These are phyloP conservation scores for Phengaris alcon DNA, from an alignment of 2,888 invertebrate genomes.

Conservation along the genomic window DNA sequence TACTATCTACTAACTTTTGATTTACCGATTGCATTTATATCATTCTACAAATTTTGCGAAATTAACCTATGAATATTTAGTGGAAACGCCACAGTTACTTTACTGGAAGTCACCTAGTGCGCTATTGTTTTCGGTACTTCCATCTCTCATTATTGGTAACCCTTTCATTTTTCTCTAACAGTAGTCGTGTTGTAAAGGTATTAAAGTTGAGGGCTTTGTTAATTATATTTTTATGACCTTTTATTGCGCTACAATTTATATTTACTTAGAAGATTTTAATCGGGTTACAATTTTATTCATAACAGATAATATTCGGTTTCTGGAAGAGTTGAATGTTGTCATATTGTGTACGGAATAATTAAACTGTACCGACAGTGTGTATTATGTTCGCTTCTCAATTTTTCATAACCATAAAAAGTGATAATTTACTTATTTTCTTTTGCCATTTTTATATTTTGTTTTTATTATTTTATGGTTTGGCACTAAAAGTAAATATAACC, in stretches of 20 bases:
- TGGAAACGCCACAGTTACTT: neutral
- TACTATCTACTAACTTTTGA: too few species aligned
- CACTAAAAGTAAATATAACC: too few species aligned
- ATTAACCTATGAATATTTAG: neutral
- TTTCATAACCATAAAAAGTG: too few species aligned
- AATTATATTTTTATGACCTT: neutral
- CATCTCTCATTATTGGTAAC: neutral
- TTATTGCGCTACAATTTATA: conserved; percentile 14
- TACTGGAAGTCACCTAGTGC: conserved; percentile 10
- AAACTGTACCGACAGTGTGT: neutral
- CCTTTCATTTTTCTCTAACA: conserved; percentile 20
- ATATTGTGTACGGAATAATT: neutral
- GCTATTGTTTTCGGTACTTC: neutral
- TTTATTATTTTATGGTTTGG: too few species aligned
- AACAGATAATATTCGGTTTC: neutral
- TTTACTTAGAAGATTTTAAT: conserved; percentile 14
- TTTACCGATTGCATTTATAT: too few species aligned
- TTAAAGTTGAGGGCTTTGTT: conserved; percentile 19
- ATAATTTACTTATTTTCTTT: too few species aligned
- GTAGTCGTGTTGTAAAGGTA: conserved; percentile 5
- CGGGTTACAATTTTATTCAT: neutral
- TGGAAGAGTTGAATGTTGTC: neutral
- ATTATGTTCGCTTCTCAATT: neutral
- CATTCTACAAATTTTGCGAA: too few species aligned
- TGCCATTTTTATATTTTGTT: too few species aligned